Conservation (phyloP, 2,888 invertebrate species). For the Andrena praecox region DNA sequence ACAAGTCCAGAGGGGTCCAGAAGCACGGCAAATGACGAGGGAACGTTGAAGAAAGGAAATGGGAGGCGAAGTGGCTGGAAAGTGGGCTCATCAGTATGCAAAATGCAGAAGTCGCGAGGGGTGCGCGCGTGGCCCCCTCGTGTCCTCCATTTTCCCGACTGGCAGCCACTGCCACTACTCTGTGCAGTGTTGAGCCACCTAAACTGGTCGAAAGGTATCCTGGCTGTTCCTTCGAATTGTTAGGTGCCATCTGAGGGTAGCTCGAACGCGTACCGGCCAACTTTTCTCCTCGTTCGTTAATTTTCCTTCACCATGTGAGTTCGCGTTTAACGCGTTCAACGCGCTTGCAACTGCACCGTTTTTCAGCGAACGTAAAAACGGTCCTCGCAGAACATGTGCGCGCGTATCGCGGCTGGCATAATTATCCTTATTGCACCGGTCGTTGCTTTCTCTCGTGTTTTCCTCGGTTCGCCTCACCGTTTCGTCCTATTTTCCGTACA, state of each 20-base stretch:
- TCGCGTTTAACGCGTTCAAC: background rate
- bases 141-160: conserved; percentile 69
- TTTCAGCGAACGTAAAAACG: conserved; percentile 5
- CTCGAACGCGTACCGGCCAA: conserved; percentile 7
- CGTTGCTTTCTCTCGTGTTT: background rate
- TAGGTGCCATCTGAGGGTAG: conserved; percentile 12
- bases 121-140: conserved; percentile 72
- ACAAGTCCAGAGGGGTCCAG: conserved; percentile 46
- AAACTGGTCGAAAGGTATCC: conserved; percentile 34
- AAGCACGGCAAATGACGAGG: conserved; percentile 76
- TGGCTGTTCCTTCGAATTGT: conserved; percentile 10
- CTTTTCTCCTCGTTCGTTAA: conserved; percentile 1
- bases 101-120: conserved; percentile 76
- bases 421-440: conserved; percentile 15
- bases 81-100: conserved; percentile 81
- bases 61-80: conserved; percentile 74
- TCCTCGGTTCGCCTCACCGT: background rate
- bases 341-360: background rate
- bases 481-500: conserved; percentile 7
- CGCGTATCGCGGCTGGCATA: background rate
- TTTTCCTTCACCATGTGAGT: background rate
- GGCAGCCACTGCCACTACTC: conserved; percentile 33
- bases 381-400: background rate
- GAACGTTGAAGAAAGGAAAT: conserved; percentile 76
- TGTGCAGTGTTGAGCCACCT: conserved; percentile 43